Conservation (phyloP, 2,797 vertebrate species). For the Trachops cirrhosus region DNA sequence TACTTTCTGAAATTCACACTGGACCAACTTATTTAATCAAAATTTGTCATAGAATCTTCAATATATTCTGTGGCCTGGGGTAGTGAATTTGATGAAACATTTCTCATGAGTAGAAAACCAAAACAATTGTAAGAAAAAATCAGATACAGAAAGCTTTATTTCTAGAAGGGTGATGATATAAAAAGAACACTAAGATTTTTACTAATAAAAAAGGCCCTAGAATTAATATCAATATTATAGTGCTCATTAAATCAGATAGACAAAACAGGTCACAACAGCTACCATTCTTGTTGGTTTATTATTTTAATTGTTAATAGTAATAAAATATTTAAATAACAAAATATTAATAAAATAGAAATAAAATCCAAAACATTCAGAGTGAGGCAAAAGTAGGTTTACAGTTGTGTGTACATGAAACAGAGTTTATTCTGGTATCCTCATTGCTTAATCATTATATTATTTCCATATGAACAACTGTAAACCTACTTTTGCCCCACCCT, state of each 20-base stretch:
- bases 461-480: too few species aligned
- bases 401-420: too few species aligned
- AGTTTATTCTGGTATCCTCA: too few species aligned
- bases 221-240: neutral
- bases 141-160: slow-evolving; percentile 59
- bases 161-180: neutral
- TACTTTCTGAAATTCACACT: slow-evolving; percentile 64
- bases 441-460: too few species aligned
- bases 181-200: slow-evolving; percentile 46
- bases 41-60: slow-evolving; percentile 62
- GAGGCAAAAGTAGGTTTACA: too few species aligned
- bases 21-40: slow-evolving; percentile 61
- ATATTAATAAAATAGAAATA: neutral
- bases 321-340: neutral
- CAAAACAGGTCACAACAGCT: neutral
- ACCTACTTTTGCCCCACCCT: too few species aligned
- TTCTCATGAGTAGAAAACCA: slow-evolving; percentile 65
- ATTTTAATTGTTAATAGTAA: neutral
- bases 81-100: slow-evolving; percentile 69
- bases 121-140: slow-evolving; percentile 58
- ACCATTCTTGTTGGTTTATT: neutral
- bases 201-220: slow-evolving; percentile 24
- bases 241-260: neutral
- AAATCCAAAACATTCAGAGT: neutral
- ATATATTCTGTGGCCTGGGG: slow-evolving; percentile 55